phyloP scores from a whole-genome alignment of 1,140 invertebrate species.

The Stenopsyche tienmushanensis region DNA sequence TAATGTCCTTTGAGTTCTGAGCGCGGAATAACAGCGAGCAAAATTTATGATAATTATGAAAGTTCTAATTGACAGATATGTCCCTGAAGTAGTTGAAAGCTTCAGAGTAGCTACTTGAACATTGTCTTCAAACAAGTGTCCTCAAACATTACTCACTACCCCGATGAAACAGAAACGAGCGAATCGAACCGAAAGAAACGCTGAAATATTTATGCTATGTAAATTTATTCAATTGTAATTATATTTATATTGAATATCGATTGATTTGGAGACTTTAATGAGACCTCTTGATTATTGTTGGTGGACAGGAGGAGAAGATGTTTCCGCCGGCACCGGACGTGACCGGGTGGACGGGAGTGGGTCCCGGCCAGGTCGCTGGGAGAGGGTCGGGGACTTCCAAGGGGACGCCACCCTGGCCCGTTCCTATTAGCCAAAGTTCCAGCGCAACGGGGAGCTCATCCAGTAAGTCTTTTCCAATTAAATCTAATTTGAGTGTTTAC shows the following conservation, averaged over 20 bases:
- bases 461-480: slow-evolving; percentile 44
- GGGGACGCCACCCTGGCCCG: slow-evolving; percentile 49
- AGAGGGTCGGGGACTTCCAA: slow-evolving; percentile 41
- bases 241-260: background rate
- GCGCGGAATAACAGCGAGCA: too few relatives aligned
- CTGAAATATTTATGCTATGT: background rate
- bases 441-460: slow-evolving; percentile 53
- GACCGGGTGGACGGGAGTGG: slow-evolving; percentile 46
- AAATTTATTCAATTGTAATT: background rate
- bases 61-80: too few relatives aligned
- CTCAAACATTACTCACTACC: too few relatives aligned
- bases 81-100: too few relatives aligned
- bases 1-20: too few relatives aligned
- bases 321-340: slow-evolving; percentile 52
- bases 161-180: too few relatives aligned
- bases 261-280: background rate
- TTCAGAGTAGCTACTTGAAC: too few relatives aligned
- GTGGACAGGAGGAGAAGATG: slow-evolving; percentile 49
- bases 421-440: slow-evolving; percentile 53
- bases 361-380: slow-evolving; percentile 33
- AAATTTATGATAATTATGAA: too few relatives aligned
- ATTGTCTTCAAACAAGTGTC: too few relatives aligned
- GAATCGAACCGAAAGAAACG: too few relatives aligned
- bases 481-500: slow-evolving; percentile 6
- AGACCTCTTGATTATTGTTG: background rate